phyloP scores from a whole-genome alignment of 2,113 vertebrate species.

The Brachirus orientalis region DNA sequence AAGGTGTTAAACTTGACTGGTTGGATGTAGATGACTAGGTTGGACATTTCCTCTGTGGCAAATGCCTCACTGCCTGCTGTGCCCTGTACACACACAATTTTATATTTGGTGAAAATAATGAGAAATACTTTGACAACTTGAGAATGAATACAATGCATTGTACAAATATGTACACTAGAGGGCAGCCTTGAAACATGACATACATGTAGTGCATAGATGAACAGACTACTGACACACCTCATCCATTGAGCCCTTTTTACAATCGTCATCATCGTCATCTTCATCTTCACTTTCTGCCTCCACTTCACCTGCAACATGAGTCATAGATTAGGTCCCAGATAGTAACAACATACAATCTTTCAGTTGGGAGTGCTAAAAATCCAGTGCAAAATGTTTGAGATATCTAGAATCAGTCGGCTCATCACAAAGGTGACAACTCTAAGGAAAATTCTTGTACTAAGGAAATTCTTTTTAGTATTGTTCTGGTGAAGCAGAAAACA shows the following conservation, averaged over 20 bases:
- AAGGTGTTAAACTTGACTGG: constrained; percentile 97
- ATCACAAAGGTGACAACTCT: not conserved
- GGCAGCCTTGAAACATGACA: no score
- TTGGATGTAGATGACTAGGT: constrained; percentile 97
- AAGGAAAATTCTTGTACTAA: not conserved
- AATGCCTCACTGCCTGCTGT: constrained; percentile 95
- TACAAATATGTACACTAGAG: constrained; percentile 27
- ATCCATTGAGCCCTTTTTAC: constrained; percentile 97
- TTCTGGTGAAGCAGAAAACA: constrained; percentile 17
- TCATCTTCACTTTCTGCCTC: constrained; percentile 95
- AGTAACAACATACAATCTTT: not conserved
- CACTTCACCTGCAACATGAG: constrained; percentile 86
- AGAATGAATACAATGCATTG: not conserved
- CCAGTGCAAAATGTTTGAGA: no score
- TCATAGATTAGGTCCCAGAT: not conserved
- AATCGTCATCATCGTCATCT: constrained; percentile 93
- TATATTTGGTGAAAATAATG: not conserved
- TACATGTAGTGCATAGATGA: not conserved
- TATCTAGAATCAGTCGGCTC: no score
- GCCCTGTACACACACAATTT: constrained; percentile 78
- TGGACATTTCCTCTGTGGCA: constrained; percentile 98
- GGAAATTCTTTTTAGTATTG: constrained; percentile 30
- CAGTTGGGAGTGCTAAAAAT: no score
- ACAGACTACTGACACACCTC: constrained; percentile 81
- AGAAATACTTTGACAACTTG: not conserved